Conservation (phyloP, 1,140 invertebrate species). For the Drosophila oshimai region DNA sequence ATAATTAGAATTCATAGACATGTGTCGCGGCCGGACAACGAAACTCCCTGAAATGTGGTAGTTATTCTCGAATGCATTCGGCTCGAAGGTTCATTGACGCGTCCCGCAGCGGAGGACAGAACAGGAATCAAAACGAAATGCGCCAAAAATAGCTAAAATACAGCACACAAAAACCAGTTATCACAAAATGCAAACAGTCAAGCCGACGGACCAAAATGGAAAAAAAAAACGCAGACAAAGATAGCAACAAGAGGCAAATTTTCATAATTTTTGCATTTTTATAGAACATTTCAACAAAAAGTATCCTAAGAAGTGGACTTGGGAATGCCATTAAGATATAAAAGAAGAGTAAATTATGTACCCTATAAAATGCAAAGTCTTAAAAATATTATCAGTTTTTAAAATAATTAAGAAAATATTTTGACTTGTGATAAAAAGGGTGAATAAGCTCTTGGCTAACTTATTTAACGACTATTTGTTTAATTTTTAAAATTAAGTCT, state of each 20-base stretch:
- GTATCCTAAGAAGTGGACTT: not conserved
- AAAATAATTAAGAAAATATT: too few species aligned
- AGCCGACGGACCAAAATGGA: slow-evolving; percentile 5
- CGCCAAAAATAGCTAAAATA: slow-evolving; percentile 75
- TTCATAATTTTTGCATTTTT: slow-evolving; percentile 78
- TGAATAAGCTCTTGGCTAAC: too few species aligned
- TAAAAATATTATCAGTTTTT: not conserved
- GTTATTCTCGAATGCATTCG: slow-evolving; percentile 26
- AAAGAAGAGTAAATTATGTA: not conserved
- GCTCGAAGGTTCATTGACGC: slow-evolving; percentile 67
- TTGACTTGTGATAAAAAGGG: too few species aligned
- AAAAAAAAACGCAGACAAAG: slow-evolving; percentile 10
- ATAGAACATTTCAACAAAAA: slow-evolving; percentile 51
- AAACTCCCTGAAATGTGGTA: slow-evolving; percentile 19
- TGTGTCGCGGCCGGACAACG: slow-evolving; percentile 40
- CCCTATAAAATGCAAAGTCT: not conserved
- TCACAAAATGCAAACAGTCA: slow-evolving; percentile 26
- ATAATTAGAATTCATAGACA: slow-evolving; percentile 78
- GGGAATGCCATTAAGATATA: not conserved
- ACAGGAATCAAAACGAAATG: slow-evolving; percentile 79
- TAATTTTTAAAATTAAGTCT: too few species aligned
- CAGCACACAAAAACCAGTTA: slow-evolving; percentile 64
- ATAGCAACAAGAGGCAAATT: slow-evolving; percentile 40
- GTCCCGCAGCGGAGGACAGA: slow-evolving; percentile 39
- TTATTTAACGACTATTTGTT: not conserved